Evolutionary conservation across 64 coral and sea anemone species (phyloP).

Genomic region (Platygyra sinensis): DNA sequence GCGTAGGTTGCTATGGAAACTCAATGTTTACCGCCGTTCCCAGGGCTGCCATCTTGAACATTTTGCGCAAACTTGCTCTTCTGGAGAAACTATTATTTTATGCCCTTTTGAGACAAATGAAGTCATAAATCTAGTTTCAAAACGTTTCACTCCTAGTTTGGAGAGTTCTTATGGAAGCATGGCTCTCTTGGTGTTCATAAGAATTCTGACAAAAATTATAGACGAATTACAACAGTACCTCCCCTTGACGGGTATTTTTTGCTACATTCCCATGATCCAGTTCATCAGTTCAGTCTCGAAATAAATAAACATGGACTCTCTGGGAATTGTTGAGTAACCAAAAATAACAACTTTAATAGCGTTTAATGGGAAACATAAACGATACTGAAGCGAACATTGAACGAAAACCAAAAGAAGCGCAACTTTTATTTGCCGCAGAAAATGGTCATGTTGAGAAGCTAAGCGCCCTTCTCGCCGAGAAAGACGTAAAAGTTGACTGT

Average conservation of each 20-base stretch:
- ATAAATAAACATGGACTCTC: constrained; percentile 33
- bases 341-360: not conserved
- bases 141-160: too few species aligned
- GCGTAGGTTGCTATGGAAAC: constrained; percentile 51
- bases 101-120: not conserved
- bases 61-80: not conserved
- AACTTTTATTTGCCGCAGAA: constrained; percentile 78
- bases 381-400: constrained; percentile 55
- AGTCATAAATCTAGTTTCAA: too few species aligned
- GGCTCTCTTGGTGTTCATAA: too few species aligned
- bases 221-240: not conserved
- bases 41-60: constrained; percentile 35
- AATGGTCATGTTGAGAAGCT: constrained; percentile 70
- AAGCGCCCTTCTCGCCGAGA: constrained; percentile 43
- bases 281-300: not conserved
- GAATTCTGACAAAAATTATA: too few species aligned
- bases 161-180: too few species aligned
- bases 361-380: constrained; percentile 81
- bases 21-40: constrained; percentile 50
- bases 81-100: not conserved
- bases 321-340: not conserved
- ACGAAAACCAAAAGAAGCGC: constrained; percentile 63
- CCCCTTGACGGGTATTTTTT: not conserved
- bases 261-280: not conserved
- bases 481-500: constrained; percentile 57